Evolutionary conservation across 2,797 vertebrate species (phyloP), one percentile per base, ranked within the genome.

Genomic region (Sylvia borin): DNA sequence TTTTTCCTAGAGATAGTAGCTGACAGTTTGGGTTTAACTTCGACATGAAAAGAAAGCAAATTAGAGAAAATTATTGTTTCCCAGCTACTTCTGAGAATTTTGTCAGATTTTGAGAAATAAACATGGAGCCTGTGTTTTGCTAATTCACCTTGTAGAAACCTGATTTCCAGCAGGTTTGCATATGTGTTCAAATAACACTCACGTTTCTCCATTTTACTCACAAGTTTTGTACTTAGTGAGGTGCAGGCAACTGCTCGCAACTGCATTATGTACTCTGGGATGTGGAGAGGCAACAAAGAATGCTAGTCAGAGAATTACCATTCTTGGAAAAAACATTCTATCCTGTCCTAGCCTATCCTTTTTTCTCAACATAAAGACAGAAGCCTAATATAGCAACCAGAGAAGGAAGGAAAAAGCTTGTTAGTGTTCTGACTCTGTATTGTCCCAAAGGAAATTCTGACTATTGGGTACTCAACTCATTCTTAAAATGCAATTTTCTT

Each of bases 381-480:
- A 21, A 78, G 42, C 31, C 40, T 45, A 53, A 43, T 20, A 32
- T 16, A 72, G 57, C 40, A 83, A 92, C 71, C 19, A 19, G 20
- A 19, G 29, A 85, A 82, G 42, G 68, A 80, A 93, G 61, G 73
- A 62, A 83, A 78, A 85, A 58, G 9, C 43, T 75, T 72, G 14
- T 55, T 90, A 70, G 51, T 66, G 45, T 66, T 82, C 58, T 76
- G 76, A 78, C 27, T 76, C 27, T 34, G 9, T 57, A 36, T 89
- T 83, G 92, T 77, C 74, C 74, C 77, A 67, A 65, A 87, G 92
- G 53, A 89, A 94, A 95, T 82, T 83, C 54, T 76, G 54, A 68
- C 54, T 91, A 64, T 70, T 71, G 66, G 27, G 57, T 75, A 62
- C 54, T 82, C 53, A 45, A 10, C 47, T 83, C 47, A 83, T 42